Evolutionary conservation across 2,797 vertebrate species (phyloP).

Genomic region (Enteromius treurensis): DNA sequence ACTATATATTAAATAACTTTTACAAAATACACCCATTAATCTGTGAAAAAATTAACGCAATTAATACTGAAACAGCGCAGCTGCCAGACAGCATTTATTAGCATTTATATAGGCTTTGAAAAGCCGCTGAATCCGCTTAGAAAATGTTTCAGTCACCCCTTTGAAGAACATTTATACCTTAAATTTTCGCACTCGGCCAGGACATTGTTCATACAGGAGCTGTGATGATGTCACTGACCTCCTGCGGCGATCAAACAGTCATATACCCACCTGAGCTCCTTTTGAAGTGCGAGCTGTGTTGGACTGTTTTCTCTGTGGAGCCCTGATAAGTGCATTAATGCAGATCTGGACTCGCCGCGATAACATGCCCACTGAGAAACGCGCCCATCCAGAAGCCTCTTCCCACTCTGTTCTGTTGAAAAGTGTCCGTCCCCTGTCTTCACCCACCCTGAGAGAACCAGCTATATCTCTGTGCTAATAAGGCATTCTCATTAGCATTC

Average conservation of each 20-base stretch:
- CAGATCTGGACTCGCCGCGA: conserved; percentile 47
- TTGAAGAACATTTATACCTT: conserved; percentile 28
- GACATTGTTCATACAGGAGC: background rate
- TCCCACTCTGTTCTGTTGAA: conserved; percentile 17
- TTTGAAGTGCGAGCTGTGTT: conserved; percentile 30
- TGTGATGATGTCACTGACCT: conserved; percentile 20
- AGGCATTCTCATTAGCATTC: conserved; percentile 23
- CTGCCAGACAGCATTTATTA: conserved; percentile 6
- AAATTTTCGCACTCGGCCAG: conserved; percentile 23
- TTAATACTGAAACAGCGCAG: conserved; percentile 19
- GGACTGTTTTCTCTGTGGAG: conserved; percentile 49
- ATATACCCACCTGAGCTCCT: conserved; percentile 24
- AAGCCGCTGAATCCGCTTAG: background rate
- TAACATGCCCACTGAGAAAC: conserved; percentile 46
- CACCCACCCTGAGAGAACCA: conserved; percentile 15
- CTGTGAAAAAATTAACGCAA: conserved; percentile 2
- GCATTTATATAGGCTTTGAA: conserved; percentile 25
- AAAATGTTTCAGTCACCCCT: background rate
- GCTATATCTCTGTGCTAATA: conserved; percentile 16
- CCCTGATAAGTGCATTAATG: conserved; percentile 60
- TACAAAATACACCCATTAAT: conserved; percentile 1
- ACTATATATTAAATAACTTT: conserved; percentile 25
- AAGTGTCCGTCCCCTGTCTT: background rate
- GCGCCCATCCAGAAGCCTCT: conserved; percentile 9
- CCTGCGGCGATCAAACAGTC: conserved; percentile 44